These are phyloP conservation scores for Platalea minor DNA, from an alignment of 2,797 vertebrate species.

Conservation along the genomic window DNA sequence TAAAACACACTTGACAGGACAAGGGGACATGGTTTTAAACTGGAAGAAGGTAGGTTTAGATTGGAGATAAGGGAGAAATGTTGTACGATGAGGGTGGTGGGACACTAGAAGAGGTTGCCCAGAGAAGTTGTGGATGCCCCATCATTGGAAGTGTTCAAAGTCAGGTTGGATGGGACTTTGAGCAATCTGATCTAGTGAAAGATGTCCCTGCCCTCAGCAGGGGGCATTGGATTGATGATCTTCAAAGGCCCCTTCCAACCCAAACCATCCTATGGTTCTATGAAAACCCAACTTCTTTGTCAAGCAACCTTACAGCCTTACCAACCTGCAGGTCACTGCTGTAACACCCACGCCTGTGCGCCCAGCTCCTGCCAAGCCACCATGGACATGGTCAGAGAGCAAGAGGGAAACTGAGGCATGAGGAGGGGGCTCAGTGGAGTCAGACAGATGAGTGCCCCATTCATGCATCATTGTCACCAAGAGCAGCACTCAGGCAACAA, in stretches of 20 bases:
- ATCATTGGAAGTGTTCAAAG: neutral
- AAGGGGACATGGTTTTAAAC: neutral
- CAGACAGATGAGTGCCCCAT: neutral
- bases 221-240: rapidly evolving
- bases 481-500: neutral
- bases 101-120: neutral
- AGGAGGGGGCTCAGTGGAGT: neutral
- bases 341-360: rapidly evolving
- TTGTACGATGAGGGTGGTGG: neutral
- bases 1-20: neutral
- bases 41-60: neutral
- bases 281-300: neutral
- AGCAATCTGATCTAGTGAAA: neutral
- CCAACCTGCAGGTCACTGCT: neutral
- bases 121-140: neutral
- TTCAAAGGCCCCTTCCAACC: neutral
- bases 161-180: rapidly evolving
- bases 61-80: neutral
- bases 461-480: rapidly evolving
- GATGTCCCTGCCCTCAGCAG: neutral
- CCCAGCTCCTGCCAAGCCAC: neutral
- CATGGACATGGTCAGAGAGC: neutral
- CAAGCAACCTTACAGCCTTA: neutral
- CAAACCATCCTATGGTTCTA: neutral
- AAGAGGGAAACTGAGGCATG: neutral